These are phyloP conservation scores for Sclerodermus sp. DNA, from an alignment of 2,888 invertebrate species.

Conservation along the genomic window DNA sequence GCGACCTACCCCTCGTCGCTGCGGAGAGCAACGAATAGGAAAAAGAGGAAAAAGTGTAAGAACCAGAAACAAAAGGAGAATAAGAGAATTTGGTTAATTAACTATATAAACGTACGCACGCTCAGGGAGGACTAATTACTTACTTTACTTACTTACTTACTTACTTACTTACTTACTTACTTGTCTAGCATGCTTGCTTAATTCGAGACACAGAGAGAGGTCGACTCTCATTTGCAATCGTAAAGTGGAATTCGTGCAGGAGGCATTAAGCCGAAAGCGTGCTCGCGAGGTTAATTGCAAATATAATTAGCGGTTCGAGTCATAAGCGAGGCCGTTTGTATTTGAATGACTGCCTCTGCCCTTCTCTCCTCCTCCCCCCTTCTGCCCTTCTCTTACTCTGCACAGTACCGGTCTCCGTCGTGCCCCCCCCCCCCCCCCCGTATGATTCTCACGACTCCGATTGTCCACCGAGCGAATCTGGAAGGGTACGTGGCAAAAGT, in stretches of 20 bases:
- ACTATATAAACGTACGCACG: conserved; percentile 30
- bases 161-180: conserved; percentile 34
- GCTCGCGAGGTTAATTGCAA: conserved; percentile 41
- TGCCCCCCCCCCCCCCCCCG: no score
- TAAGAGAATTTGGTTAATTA: not conserved
- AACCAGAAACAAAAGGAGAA: not conserved
- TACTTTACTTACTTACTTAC: conserved; percentile 29
- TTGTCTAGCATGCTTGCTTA: conserved; percentile 29
- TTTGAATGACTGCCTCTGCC: conserved; percentile 34
- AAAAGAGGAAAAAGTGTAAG: not conserved
- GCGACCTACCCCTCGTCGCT: no score
- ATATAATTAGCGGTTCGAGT: conserved; percentile 48
- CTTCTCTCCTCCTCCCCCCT: no score
- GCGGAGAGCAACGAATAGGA: conserved; percentile 9
- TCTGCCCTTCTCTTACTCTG: no score
- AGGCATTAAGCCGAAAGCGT: conserved; percentile 33
- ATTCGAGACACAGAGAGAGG: conserved; percentile 31
- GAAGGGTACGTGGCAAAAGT: conserved; percentile 39
- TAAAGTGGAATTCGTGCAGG: conserved; percentile 41
- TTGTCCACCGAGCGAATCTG: conserved; percentile 45
- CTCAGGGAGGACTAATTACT: conserved; percentile 16
- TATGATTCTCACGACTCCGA: conserved; percentile 44
- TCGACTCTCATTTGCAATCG: conserved; percentile 40
- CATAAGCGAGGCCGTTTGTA: conserved; percentile 39
- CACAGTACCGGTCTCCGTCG: no score